Percentiles rank a stretch among this genome's conserved stretches.
Evolutionary conservation across 2,888 invertebrate genomes (phyloP).

Genomic region (Mythimna impura): DNA sequence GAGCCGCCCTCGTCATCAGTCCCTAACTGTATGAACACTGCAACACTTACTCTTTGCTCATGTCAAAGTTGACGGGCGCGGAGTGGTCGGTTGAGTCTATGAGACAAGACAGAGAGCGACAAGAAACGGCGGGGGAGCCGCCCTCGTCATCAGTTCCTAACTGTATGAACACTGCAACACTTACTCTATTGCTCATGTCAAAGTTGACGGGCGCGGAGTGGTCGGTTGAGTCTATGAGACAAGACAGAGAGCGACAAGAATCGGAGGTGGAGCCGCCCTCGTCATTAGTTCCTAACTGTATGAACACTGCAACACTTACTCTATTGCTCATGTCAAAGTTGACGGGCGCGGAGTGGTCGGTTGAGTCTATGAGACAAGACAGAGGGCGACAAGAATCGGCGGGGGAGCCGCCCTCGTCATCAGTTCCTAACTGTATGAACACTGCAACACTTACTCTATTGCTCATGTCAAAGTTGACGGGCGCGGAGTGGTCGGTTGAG

Average conservation of each 20-base stretch:
- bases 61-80: constrained; percentile 97
- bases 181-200: constrained; percentile 97
- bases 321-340: constrained; percentile 98
- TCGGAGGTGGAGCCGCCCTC: constrained; percentile 89
- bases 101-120: constrained; percentile 95
- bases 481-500: too few relatives aligned
- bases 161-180: constrained; percentile 1
- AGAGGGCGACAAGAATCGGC: constrained; percentile 94
- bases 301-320: constrained; percentile 82
- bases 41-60: constrained; percentile 94
- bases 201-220: constrained; percentile 97
- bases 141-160: constrained; percentile 9
- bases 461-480: too few relatives aligned
- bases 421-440: not conserved
- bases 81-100: constrained; percentile 98
- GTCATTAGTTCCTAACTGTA: not conserved
- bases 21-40: not conserved
- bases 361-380: constrained; percentile 96
- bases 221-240: constrained; percentile 96
- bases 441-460: constrained; percentile 48
- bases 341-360: constrained; percentile 97
- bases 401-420: constrained; percentile 80
- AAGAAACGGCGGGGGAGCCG: constrained; percentile 92
- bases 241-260: constrained; percentile 95
- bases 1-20: constrained; percentile 76